phyloP scores from a whole-genome alignment of 2,888 invertebrate species.

The Oasisia sp. region DNA sequence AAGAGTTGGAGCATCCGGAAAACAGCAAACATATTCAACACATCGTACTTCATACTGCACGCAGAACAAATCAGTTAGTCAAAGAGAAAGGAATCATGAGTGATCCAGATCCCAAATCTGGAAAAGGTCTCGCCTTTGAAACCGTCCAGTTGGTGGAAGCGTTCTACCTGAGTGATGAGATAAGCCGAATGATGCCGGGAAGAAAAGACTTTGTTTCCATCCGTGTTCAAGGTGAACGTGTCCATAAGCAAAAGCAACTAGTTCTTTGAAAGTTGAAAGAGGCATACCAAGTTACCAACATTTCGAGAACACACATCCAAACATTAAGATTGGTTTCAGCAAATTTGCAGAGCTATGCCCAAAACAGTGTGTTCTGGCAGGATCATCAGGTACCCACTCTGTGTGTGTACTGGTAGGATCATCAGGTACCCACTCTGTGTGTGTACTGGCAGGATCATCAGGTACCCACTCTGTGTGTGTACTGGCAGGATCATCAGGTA shows the following conservation, averaged over 20 bases:
- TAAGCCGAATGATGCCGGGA: not conserved
- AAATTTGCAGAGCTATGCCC: not conserved
- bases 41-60: not conserved
- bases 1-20: not conserved
- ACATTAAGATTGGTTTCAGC: not conserved
- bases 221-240: not conserved
- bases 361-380: not conserved
- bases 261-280: not conserved
- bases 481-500: no score
- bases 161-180: not conserved
- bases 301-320: not conserved
- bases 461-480: no score
- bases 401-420: no score
- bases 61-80: not conserved
- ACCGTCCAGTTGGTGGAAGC: not conserved
- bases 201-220: not conserved
- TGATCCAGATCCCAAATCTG: not conserved
- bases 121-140: not conserved
- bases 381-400: not conserved
- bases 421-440: no score
- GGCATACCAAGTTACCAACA: not conserved
- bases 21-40: not conserved
- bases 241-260: not conserved
- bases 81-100: constrained; percentile 1
- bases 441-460: no score